Percentiles rank a stretch among this genome's conserved stretches.
Conservation (phyloP, 2,113 vertebrate genomes). For the Zapornia atra region DNA sequence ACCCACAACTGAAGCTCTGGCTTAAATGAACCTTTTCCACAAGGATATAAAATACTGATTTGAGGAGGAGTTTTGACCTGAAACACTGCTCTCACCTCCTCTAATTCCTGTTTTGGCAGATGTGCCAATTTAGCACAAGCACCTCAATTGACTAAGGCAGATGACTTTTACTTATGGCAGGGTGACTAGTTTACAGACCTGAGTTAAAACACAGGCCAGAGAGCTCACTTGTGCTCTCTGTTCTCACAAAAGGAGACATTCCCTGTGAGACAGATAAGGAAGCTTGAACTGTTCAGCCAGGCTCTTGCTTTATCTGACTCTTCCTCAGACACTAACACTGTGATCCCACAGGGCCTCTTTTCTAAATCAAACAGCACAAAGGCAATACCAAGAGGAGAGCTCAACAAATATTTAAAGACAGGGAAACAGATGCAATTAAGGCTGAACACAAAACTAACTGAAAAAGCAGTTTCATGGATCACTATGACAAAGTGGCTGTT, state of each 20-base stretch:
- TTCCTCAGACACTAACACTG: not conserved
- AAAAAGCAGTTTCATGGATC: not conserved
- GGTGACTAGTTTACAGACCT: not conserved
- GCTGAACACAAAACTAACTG: not conserved
- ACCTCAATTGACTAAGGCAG: not conserved
- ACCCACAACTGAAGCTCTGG: not conserved
- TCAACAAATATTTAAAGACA: not conserved
- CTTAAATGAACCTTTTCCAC: not conserved
- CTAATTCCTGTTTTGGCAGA: not conserved
- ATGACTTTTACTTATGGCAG: not conserved
- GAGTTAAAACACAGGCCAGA: not conserved
- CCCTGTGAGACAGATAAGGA: slow-evolving; percentile 7
- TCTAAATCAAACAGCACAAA: not conserved
- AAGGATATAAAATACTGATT: slow-evolving; percentile 1
- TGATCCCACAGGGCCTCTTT: not conserved
- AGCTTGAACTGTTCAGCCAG: not conserved
- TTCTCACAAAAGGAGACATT: not conserved
- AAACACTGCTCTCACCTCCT: not conserved
- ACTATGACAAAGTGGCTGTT: not conserved
- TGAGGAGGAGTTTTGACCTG: not conserved
- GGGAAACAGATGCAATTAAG: not conserved
- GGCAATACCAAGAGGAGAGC: not conserved
- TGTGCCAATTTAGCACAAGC: not conserved
- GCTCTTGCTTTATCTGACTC: not conserved
- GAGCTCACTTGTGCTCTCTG: not conserved